Percentiles rank a stretch among this genome's conserved stretches.
Evolutionary conservation across 2,797 vertebrate genomes (phyloP).

Genomic region (Gymnothorax javanicus): DNA sequence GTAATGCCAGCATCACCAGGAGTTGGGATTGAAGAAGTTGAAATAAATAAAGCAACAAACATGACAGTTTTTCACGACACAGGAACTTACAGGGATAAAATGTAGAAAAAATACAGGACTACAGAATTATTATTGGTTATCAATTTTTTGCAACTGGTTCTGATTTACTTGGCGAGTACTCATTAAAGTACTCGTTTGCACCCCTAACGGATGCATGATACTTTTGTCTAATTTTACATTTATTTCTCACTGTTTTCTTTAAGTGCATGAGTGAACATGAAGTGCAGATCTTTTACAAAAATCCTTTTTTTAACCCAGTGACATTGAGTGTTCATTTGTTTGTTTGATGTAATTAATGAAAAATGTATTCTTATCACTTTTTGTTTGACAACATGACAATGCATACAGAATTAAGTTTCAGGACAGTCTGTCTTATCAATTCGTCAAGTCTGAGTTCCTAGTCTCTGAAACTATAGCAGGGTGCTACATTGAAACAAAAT

Average conservation of each 20-base stretch:
- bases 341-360: conserved; percentile 3
- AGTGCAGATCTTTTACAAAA: conserved; percentile 41
- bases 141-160: too few species aligned
- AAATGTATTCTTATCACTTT: conserved; percentile 11
- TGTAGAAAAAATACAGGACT: too few species aligned
- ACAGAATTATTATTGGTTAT: too few species aligned
- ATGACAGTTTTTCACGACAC: too few species aligned
- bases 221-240: conserved; percentile 34
- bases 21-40: too few species aligned
- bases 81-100: too few species aligned
- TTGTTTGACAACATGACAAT: conserved; percentile 2
- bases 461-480: conserved; percentile 7
- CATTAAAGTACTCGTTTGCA: too few species aligned
- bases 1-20: too few species aligned
- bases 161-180: too few species aligned
- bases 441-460: background rate
- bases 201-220: background rate
- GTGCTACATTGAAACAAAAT: conserved; percentile 22
- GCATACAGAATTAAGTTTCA: background rate
- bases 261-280: conserved; percentile 11
- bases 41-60: too few species aligned
- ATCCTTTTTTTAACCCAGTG: conserved; percentile 23
- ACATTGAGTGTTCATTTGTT: conserved; percentile 29
- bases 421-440: background rate
- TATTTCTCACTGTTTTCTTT: conserved; percentile 26